Evolutionary conservation across 1,140 invertebrate species (phyloP), one percentile per base, ranked within the genome.

Genomic region (Cydia fagiglandana): DNA sequence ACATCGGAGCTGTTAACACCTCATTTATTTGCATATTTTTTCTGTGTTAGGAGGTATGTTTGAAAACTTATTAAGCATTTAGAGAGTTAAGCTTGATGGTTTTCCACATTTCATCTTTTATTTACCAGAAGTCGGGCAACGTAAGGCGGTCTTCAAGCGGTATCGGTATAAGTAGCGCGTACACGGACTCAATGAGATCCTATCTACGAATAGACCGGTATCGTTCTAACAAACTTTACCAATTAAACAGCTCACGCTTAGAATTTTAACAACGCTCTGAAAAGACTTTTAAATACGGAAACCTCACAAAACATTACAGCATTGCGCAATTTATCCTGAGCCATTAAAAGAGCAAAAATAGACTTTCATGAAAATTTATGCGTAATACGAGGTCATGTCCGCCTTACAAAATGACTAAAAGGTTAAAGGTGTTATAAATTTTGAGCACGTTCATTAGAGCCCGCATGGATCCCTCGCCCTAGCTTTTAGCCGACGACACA

Each of bases 341-440:
- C 50, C 45, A 15, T 74, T 50, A 24, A n/a, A 45, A 50, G 28
- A 53, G 30, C 30, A 74, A 74, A 74, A 74, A 74, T 50, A 53
- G 73, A 24, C 73, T 50, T 73, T 73, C 70, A 47, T 28, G 45
- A 45, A 28, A 53, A 74, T 74, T 74, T 53, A 73, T 50, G 41
- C 73, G 50, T 73, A 53, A n/a, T 45, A 28, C 47, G 85, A 84
- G 83, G 85, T 87, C 78, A 86, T 86, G 85, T 85, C 86, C 83
- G 83, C 82, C 81, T 84, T 79, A 81, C 79, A 85, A 83, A 85
- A 81, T 85, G 83, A 83, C 82, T 83, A 84, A 83, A 84, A 83
- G 80, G 86, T 84, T 82, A 85, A 87, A 84, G 86, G 87, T 86
- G 88, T 88, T 89, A 88, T 91, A 92, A 92, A 92, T 92, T 92